Conservation (phyloP, 2,797 vertebrate species). For the Danionella dracula region DNA sequence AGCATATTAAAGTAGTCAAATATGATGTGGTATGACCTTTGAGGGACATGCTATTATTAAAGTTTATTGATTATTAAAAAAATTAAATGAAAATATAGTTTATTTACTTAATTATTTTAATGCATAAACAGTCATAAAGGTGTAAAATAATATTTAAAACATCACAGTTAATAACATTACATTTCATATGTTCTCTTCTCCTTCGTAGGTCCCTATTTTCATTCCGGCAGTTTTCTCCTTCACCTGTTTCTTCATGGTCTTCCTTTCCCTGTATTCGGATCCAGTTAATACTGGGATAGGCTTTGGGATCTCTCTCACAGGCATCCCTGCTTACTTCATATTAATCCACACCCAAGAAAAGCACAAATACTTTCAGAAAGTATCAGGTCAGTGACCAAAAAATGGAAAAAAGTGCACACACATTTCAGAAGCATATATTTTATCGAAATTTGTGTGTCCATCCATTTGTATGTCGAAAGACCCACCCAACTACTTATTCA, state of each 20-base stretch:
- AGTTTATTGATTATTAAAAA: no score
- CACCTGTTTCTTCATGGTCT: slow-evolving; percentile 93
- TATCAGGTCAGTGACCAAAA: slow-evolving; percentile 51
- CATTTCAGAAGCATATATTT: not conserved
- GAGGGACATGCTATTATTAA: no score
- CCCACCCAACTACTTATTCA: no score
- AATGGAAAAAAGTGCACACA: not conserved
- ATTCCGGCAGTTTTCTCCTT: slow-evolving; percentile 87
- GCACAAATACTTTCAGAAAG: slow-evolving; percentile 67
- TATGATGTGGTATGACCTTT: no score
- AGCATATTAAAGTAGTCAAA: no score
- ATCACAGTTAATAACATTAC: not conserved
- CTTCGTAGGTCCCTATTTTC: slow-evolving; percentile 83
- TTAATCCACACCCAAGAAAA: slow-evolving; percentile 82
- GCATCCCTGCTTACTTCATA: slow-evolving; percentile 90
- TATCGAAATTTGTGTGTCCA: no score
- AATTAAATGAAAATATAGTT: no score
- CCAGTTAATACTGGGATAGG: slow-evolving; percentile 91
- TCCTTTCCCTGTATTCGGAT: slow-evolving; percentile 88
- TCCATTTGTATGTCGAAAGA: no score
- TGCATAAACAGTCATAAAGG: no score
- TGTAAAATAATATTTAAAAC: no score
- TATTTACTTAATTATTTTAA: no score
- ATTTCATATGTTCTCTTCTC: not conserved
- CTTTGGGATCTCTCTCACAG: slow-evolving; percentile 87